Percentiles rank a stretch among this genome's conserved stretches.
Evolutionary conservation across 1,140 invertebrate species (phyloP).

Genomic region (Drosophila eugracilis): DNA sequence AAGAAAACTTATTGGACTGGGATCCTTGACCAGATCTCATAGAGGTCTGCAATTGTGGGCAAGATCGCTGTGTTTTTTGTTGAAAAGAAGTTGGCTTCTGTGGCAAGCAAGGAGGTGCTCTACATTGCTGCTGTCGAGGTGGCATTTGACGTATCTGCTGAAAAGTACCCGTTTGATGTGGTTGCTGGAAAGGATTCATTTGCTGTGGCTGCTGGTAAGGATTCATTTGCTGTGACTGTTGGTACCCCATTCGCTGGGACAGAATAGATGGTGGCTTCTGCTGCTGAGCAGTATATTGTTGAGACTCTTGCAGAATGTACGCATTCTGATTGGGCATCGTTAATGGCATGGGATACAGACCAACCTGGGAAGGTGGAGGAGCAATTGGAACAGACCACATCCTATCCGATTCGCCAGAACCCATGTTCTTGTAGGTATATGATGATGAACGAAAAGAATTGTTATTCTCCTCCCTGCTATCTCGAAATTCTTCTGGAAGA

Average conservation of each 20-base stretch:
- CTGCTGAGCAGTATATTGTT: background rate
- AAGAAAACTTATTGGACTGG: constrained; percentile 17
- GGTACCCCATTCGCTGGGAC: too few species aligned
- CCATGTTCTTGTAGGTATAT: too few species aligned
- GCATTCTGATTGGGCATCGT: background rate
- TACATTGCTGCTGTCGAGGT: constrained; percentile 9
- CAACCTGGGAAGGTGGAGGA: background rate
- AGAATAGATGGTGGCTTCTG: background rate
- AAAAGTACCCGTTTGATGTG: background rate
- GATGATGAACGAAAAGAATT: too few species aligned
- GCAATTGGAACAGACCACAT: background rate
- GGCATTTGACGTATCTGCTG: background rate
- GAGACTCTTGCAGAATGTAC: background rate
- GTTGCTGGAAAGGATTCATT: background rate
- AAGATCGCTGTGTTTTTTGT: constrained; percentile 3
- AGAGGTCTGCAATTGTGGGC: constrained; percentile 7
- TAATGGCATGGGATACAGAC: constrained; percentile 2
- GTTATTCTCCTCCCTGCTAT: background rate
- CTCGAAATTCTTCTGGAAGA: background rate
- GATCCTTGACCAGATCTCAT: background rate
- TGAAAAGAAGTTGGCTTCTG: constrained; percentile 1
- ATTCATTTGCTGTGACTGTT: too few species aligned
- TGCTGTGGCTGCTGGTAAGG: background rate
- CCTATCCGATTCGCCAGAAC: background rate
- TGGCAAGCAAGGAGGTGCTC: background rate